phyloP scores from a whole-genome alignment of 2,797 vertebrate genomes.

The Enteromius radiatus region DNA sequence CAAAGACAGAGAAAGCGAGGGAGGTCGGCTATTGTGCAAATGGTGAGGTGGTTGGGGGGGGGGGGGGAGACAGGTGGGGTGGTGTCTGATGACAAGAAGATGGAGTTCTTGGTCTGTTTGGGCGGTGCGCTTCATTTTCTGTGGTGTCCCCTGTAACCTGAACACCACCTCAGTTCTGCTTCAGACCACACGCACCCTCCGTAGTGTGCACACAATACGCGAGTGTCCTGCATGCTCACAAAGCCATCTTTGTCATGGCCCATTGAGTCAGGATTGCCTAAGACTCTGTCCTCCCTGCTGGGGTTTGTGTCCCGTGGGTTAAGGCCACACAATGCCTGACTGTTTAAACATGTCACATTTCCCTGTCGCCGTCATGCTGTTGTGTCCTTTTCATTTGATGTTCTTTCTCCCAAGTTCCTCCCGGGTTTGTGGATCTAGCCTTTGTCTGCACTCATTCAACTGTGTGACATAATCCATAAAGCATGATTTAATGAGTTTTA shows the following conservation, averaged over 20 bases:
- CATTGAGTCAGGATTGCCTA: conserved; percentile 47
- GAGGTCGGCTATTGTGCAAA: conserved; percentile 12
- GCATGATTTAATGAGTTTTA: neutral
- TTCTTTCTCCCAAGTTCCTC: conserved; percentile 40
- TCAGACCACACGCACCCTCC: conserved; percentile 18
- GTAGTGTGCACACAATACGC: conserved; percentile 31
- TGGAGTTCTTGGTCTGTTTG: neutral
- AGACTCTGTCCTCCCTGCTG: conserved; percentile 36
- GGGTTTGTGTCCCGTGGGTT: conserved; percentile 43
- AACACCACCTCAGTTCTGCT: conserved; percentile 44
- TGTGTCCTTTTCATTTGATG: conserved; percentile 37
- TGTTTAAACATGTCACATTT: conserved; percentile 50
- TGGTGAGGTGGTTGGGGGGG: neutral
- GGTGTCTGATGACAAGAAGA: conserved; percentile 22
- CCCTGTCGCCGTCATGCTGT: conserved; percentile 23
- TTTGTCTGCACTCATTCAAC: conserved; percentile 25
- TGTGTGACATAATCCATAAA: neutral
- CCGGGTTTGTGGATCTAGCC: conserved; percentile 13
- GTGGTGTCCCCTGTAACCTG: conserved; percentile 39
- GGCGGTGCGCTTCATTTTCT: conserved; percentile 2
- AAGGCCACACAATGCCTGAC: conserved; percentile 48
- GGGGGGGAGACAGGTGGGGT: conserved; percentile 13
- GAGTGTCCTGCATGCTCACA: conserved; percentile 38
- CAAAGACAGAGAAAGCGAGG: neutral
- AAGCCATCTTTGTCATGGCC: conserved; percentile 53